phyloP scores from a whole-genome alignment of 2,797 vertebrate species.

The Potorous gilbertii region DNA sequence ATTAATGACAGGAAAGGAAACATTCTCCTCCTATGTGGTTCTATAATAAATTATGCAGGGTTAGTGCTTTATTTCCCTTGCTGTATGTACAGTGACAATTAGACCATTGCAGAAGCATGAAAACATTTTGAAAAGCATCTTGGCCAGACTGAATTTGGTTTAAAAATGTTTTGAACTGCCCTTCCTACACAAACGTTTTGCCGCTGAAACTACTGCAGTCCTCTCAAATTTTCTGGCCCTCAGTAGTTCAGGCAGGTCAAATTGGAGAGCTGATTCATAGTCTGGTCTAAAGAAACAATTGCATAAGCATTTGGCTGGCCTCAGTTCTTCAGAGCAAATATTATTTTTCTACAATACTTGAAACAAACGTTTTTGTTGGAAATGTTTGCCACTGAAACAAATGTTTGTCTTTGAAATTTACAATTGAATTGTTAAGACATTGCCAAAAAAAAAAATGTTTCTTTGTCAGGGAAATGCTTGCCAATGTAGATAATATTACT shows the following conservation, averaged over 20 bases:
- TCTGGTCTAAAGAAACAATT: neutral
- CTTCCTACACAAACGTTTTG: neutral
- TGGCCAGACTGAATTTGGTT: neutral
- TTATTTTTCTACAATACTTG: neutral
- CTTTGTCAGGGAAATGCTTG: neutral
- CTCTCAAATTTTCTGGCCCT: neutral
- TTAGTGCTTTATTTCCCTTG: neutral
- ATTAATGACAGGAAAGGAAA: neutral
- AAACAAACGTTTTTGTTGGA: neutral
- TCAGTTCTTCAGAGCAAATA: neutral
- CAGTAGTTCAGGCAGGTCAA: neutral
- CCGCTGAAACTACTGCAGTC: neutral
- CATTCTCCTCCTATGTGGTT: neutral
- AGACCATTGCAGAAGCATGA: neutral
- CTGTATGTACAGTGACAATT: neutral
- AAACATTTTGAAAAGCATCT: neutral
- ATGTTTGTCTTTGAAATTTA: neutral
- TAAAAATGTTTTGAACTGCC: neutral
- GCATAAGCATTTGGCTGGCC: neutral
- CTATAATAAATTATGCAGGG: neutral
- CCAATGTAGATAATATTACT: neutral
- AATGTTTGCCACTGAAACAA: neutral
- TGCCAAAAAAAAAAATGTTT: neutral
- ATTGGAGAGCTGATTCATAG: slow-evolving; percentile 1
- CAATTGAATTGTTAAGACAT: neutral